Conservation (phyloP, 1,140 invertebrate species). For the Meloidogyne floridensis region DNA sequence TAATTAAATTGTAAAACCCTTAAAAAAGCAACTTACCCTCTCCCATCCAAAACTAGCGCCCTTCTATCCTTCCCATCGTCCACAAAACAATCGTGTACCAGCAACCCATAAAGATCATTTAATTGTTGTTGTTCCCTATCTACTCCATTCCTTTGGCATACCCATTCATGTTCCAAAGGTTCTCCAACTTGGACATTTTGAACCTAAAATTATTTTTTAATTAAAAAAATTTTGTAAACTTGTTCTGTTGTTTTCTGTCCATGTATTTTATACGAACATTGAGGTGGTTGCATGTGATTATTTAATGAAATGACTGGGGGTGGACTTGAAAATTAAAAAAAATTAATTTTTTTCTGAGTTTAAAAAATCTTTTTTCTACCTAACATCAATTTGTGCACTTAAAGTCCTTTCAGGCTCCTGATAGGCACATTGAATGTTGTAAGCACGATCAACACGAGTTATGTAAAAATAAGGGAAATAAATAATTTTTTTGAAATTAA, state of each 20-base stretch:
- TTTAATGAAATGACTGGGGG: constrained; percentile 35
- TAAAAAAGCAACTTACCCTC: constrained; percentile 11
- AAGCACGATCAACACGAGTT: constrained; percentile 47
- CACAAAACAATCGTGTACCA: constrained; percentile 41
- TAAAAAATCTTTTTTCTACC: constrained; percentile 14
- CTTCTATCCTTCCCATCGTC: constrained; percentile 33
- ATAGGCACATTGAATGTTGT: constrained; percentile 53
- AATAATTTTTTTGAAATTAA: no score
- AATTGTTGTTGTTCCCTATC: not conserved
- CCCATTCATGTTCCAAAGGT: constrained; percentile 40
- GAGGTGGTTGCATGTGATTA: constrained; percentile 36
- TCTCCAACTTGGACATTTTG: constrained; percentile 45
- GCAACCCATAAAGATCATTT: constrained; percentile 28
- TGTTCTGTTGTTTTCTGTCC: constrained; percentile 14
- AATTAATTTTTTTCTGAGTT: not conserved
- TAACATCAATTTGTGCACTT: constrained; percentile 46
- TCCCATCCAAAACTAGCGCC: constrained; percentile 32
- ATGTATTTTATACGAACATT: constrained; percentile 41
- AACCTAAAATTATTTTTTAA: constrained; percentile 1
- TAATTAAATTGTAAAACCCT: no score
- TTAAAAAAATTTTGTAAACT: not conserved
- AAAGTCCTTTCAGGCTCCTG: constrained; percentile 37
- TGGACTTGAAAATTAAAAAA: constrained; percentile 25
- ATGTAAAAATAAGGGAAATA: not conserved
- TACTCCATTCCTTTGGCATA: constrained; percentile 25